Evolutionary conservation across 2,888 invertebrate species (phyloP), one percentile per base, ranked within the genome.

Genomic region (Lacanobia wlatinum): DNA sequence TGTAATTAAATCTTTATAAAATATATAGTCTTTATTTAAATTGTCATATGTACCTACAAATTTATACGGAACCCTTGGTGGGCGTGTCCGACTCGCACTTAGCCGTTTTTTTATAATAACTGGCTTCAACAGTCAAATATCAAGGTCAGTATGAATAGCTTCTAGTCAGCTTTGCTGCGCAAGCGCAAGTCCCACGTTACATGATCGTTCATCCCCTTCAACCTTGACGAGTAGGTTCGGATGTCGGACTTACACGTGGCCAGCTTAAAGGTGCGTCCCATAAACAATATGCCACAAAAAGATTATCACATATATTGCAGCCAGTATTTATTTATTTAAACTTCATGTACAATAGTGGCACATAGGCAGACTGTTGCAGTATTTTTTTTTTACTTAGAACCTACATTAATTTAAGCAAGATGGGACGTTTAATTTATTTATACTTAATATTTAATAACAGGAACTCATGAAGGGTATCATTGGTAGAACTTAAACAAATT

Each of bases 241-340:
- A 87, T 88, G 87, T 82, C 84, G 77, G 84, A 76, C 9, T 85
- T 90, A 90, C 90, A 90, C 90, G 90, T 90, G 90, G 83, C 83
- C 21, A 65, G 38, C 60, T 85, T 84, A 86, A 86, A 75, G 85
- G 82, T 76, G n/a, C 34, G 71, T 84, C 46, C 46, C 69, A 69
- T 63, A 16, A 68, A 43, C 14, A 23, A 1, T n/a, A 28, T 53
- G 8, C 8, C n/a, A 28, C 12, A 40, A 2, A 38, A 52, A 55
- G 14, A 0, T 14, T 43, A 16, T 14, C 43, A 12, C 14, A 43
- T 40, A 38, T 21, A 50, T n/a, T 61, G 10, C 18, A 21, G 18
- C 3, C 1, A 5, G 1, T 10, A 16, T 23, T n/a, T n/a, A n/a
- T n/a, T n/a, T n/a, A n/a, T n/a, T n/a, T n/a, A n/a, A n/a, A n/a